Evolutionary conservation across 23 tunicate species (phyloP).

Genomic region (Ciona savignyi): DNA sequence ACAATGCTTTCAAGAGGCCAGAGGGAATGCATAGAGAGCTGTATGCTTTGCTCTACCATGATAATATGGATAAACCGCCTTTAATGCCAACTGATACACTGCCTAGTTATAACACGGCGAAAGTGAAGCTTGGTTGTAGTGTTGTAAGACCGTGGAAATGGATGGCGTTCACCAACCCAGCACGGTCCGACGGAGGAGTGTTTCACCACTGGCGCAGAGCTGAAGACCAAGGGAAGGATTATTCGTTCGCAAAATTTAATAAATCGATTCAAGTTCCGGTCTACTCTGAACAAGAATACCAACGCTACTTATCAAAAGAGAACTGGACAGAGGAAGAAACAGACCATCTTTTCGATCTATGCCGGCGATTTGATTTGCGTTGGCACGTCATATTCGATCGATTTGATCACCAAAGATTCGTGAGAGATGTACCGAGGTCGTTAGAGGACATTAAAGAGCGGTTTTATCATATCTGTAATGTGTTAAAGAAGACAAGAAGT

Average conservation of each 20-base stretch:
- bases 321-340: constrained; percentile 89
- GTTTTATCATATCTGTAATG: constrained; percentile 61
- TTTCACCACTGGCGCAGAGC: constrained; percentile 89
- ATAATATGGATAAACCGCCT: constrained; percentile 89
- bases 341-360: constrained; percentile 62
- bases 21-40: constrained; percentile 95
- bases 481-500: constrained; percentile 32
- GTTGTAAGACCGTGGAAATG: constrained; percentile 85
- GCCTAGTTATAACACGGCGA: constrained; percentile 75
- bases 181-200: constrained; percentile 73
- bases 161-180: constrained; percentile 90
- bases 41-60: constrained; percentile 81
- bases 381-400: constrained; percentile 87
- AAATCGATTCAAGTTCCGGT: constrained; percentile 69
- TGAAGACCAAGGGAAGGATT: constrained; percentile 93
- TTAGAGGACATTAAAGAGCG: constrained; percentile 90
- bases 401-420: constrained; percentile 64
- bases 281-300: constrained; percentile 90
- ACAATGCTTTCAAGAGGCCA: constrained; percentile 78
- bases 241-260: constrained; percentile 82
- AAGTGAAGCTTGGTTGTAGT: constrained; percentile 78
- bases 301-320: constrained; percentile 55
- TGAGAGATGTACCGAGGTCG: constrained; percentile 23
- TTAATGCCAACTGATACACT: constrained; percentile 71
- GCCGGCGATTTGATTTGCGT: constrained; percentile 64